These are phyloP conservation scores for Casuarius casuarius DNA, from an alignment of 2,113 vertebrate genomes.

Conservation along the genomic window DNA sequence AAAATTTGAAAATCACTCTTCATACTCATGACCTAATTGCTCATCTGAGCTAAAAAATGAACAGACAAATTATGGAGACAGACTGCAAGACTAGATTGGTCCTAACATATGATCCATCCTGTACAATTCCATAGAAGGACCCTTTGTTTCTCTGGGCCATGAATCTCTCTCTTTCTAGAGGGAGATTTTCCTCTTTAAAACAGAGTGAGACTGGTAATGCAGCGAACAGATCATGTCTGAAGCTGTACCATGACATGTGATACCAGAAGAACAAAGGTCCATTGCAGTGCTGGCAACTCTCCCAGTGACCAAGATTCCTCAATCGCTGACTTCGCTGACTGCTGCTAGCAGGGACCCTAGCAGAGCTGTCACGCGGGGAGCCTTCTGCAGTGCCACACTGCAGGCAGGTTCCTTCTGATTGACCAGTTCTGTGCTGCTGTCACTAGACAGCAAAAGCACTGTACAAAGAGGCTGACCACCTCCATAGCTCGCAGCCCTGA, in stretches of 20 bases:
- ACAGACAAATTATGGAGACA: neutral
- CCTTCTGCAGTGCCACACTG: neutral
- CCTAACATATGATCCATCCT: no score
- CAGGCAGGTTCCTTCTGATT: neutral
- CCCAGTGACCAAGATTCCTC: neutral
- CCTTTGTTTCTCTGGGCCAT: neutral
- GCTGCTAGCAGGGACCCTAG: neutral
- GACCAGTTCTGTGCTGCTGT: neutral
- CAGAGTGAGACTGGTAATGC: neutral
- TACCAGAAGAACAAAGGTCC: neutral
- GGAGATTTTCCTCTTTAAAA: no score
- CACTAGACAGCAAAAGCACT: neutral
- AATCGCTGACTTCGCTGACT: neutral
- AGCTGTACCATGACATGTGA: fast-evolving
- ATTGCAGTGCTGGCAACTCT: neutral
- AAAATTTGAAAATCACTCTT: neutral
- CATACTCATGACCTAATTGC: neutral
- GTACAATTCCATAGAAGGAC: neutral
- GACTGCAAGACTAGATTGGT: no score
- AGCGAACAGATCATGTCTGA: neutral
- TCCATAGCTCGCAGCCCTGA: neutral
- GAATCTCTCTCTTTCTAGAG: no score
- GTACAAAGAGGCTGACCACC: neutral
- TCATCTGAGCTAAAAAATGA: fast-evolving
- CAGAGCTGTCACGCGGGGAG: neutral